Evolutionary conservation across 2,888 invertebrate species (phyloP).

Genomic region (Sminthurinus aureus): DNA sequence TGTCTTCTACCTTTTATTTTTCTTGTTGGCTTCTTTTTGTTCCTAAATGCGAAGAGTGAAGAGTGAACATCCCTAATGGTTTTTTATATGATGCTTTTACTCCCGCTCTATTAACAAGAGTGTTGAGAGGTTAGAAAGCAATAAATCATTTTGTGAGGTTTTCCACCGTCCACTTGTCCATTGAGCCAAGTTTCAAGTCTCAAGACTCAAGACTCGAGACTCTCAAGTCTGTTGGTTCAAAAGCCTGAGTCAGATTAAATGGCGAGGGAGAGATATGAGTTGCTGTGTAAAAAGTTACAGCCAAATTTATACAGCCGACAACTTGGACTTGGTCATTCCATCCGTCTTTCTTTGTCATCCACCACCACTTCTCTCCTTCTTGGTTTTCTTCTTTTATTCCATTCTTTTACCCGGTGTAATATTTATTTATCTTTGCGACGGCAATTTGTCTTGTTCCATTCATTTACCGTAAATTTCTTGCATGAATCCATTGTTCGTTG

Average conservation of each 20-base stretch:
- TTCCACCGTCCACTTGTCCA: not conserved
- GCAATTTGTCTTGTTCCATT: conserved; percentile 38
- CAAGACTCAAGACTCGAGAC: no score
- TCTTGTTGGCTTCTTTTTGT: not conserved
- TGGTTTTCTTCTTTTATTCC: not conserved
- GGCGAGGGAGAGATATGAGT: conserved; percentile 14
- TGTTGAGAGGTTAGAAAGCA: conserved; percentile 34
- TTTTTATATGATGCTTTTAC: not conserved
- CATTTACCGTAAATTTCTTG: conserved; percentile 24
- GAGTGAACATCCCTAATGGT: conserved; percentile 11
- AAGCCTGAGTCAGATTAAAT: not conserved
- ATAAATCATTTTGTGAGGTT: conserved; percentile 31
- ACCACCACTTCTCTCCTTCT: no score
- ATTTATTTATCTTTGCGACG: conserved; percentile 34
- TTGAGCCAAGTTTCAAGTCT: no score
- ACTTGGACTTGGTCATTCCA: conserved; percentile 35
- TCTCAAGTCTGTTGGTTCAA: conserved; percentile 5
- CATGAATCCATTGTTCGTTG: not conserved
- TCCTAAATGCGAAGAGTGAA: no score
- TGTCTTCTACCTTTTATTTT: not conserved
- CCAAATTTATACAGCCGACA: conserved; percentile 19
- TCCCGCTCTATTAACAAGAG: conserved; percentile 28
- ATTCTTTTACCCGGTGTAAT: not conserved
- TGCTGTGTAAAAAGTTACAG: not conserved
- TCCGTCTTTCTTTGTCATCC: not conserved